Evolutionary conservation across 2,888 invertebrate genomes (phyloP), one percentile per base, ranked within the genome.

Genomic region (Creontiades dilutus): DNA sequence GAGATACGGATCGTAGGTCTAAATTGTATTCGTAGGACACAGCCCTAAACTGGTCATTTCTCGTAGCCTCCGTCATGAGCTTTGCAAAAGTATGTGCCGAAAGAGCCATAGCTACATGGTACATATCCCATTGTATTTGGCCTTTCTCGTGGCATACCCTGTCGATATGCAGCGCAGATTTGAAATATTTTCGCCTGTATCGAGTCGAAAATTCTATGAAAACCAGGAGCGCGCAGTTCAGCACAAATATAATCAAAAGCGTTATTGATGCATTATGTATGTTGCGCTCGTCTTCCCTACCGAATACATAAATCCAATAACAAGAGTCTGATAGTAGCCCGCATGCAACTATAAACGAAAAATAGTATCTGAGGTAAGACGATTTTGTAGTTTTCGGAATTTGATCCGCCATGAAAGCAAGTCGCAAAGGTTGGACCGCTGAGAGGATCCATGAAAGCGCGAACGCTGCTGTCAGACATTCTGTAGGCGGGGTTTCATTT

Each of bases 271-370:
- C 52, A 52, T 1, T 16, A 23, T 12, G 12, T 11, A 19, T n/a
- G 5, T 4, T 23, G 5, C 12, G 23, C 0, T 68, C 68, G 12
- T 23, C 23, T 23, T 23, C 23, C 13, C 23, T 19, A 5, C 19
- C 19, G 27, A 68, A 68, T 23, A 68, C 23, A 27, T 82, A 82
- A 52, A 55, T 82, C 82, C 82, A 82, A 52, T 82, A 82, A 52
- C 47, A 4, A n/a, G 52, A 47, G 19, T 82, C 19, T 14, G 82
- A 82, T n/a, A 82, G 14, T 5, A 55, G 27, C 28, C 28, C n/a
- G 28, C 55, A 85, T 16, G 37, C 52, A 9, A 14, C 61, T 52
- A 85, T 85, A 19, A 85, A 55, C 14, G 85, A 37, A 46, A 85
- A 85, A 28, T 85, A 85, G 9, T 4, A 7, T n/a, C 85, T 85